Evolutionary conservation across 1,140 invertebrate species (phyloP).

Genomic region (Prorops nasuta): DNA sequence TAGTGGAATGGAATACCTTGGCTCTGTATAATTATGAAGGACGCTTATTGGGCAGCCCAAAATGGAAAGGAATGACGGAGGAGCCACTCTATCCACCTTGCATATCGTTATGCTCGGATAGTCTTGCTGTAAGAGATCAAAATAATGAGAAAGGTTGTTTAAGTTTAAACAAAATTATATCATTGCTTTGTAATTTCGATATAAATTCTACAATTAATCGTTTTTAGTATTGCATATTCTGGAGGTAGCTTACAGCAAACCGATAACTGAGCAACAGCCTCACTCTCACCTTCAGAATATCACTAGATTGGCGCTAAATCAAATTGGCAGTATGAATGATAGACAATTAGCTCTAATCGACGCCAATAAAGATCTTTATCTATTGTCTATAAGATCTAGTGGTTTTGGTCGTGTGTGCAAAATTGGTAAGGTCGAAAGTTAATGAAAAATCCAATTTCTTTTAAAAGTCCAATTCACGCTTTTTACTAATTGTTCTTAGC

Average conservation of each 20-base stretch:
- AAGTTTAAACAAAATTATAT: slow-evolving; percentile 5
- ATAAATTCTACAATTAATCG: not conserved
- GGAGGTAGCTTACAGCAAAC: slow-evolving; percentile 72
- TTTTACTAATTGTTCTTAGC: slow-evolving; percentile 52
- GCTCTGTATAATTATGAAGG: slow-evolving; percentile 90
- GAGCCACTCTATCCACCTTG: slow-evolving; percentile 65
- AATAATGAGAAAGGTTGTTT: slow-evolving; percentile 73
- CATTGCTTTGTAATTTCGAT: not conserved
- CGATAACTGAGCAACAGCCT: slow-evolving; percentile 66
- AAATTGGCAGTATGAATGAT: slow-evolving; percentile 69
- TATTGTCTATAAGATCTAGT: slow-evolving; percentile 68
- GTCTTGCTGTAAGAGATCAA: slow-evolving; percentile 80
- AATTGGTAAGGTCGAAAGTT: slow-evolving; percentile 62
- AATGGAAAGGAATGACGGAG: slow-evolving; percentile 72
- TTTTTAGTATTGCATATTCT: slow-evolving; percentile 80
- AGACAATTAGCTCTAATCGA: slow-evolving; percentile 79
- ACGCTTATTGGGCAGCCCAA: slow-evolving; percentile 72
- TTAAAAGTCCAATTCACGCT: too few species aligned
- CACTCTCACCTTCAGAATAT: slow-evolving; percentile 62
- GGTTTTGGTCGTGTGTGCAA: slow-evolving; percentile 69
- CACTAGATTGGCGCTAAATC: slow-evolving; percentile 73
- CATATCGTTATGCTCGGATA: slow-evolving; percentile 78
- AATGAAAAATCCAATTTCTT: slow-evolving; percentile 1
- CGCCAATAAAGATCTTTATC: slow-evolving; percentile 76
- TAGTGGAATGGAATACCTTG: slow-evolving; percentile 75